phyloP scores from a whole-genome alignment of 2,888 invertebrate species.

The Coecobrya sp. region DNA sequence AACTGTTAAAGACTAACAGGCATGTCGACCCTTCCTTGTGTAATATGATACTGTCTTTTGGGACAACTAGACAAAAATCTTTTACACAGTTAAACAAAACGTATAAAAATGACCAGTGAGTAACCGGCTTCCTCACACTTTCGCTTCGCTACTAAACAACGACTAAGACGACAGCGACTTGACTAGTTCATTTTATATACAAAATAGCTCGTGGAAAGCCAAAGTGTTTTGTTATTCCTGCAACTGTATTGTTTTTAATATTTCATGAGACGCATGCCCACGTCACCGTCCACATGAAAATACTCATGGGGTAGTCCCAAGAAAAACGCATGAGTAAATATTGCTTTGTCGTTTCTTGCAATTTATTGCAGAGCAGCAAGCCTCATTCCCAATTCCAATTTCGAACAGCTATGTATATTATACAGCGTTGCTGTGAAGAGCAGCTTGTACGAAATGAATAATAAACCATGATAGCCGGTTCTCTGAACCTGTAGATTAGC shows the following conservation, averaged over 20 bases:
- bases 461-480: neutral
- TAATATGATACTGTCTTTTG: no score
- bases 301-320: constrained; percentile 21
- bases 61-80: no score
- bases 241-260: neutral
- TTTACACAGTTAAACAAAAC: no score
- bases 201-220: neutral
- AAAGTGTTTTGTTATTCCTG: neutral
- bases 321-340: constrained; percentile 9
- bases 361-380: neutral
- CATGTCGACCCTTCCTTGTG: no score
- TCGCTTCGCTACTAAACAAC: neutral
- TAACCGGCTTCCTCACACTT: neutral
- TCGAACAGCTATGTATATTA: no score
- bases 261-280: neutral
- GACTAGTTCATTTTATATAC: neutral
- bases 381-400: neutral
- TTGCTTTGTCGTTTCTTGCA: constrained; percentile 19
- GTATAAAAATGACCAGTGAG: neutral
- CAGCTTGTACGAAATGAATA: no score
- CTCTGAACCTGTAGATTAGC: neutral
- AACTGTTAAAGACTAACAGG: no score
- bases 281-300: neutral
- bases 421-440: no score
- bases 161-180: neutral